These are phyloP conservation scores for Drosophila athabasca DNA, from an alignment of 1,140 invertebrate genomes.

Conservation along the genomic window DNA sequence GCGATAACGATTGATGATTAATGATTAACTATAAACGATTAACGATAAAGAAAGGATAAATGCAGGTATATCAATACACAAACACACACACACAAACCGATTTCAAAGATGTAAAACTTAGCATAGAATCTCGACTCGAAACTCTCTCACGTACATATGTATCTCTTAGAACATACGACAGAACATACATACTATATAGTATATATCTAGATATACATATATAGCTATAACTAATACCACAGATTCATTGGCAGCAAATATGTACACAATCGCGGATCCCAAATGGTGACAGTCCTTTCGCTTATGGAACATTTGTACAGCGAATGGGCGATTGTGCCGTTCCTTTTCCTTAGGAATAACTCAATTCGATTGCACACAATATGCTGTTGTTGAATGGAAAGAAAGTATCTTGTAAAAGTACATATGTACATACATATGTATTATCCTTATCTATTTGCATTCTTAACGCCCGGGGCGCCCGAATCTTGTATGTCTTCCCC, in stretches of 20 bases:
- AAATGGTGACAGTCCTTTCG: too few species aligned
- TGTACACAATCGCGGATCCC: too few species aligned
- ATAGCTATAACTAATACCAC: constrained; percentile 48
- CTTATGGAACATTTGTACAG: too few species aligned
- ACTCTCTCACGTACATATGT: constrained; percentile 30
- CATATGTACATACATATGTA: too few species aligned
- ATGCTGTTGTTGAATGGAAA: too few species aligned
- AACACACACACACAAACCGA: constrained; percentile 40
- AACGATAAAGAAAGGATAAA: constrained; percentile 68
- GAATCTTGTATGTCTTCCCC: constrained; percentile 52
- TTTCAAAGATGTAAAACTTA: constrained; percentile 59
- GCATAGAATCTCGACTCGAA: constrained; percentile 66
- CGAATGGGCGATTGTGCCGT: too few species aligned
- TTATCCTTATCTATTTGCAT: constrained; percentile 4
- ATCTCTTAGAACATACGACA: too few species aligned
- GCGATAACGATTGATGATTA: constrained; percentile 13
- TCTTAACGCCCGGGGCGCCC: constrained; percentile 12
- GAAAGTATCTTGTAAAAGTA: constrained; percentile 5
- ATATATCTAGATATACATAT: constrained; percentile 31
- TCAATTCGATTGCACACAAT: too few species aligned
- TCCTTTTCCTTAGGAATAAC: too few species aligned
- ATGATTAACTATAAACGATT: constrained; percentile 33
- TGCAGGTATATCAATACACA: constrained; percentile 70
- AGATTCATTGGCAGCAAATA: constrained; percentile 16
- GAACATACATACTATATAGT: constrained; percentile 7